Conservation (phyloP, 2,797 vertebrate genomes). For the Enteromius fasciolatus region DNA sequence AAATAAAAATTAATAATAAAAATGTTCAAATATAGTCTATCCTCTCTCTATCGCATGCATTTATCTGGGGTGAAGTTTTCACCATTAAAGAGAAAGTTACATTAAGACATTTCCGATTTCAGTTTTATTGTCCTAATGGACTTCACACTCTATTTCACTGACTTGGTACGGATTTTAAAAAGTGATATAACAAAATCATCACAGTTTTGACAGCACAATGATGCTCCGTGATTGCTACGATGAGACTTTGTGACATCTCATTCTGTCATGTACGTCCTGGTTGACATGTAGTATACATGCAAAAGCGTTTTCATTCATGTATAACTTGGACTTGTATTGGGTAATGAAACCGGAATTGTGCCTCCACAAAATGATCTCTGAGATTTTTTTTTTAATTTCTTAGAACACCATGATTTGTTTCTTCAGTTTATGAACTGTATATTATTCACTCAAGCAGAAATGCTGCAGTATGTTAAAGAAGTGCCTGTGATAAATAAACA, state of each 20-base stretch:
- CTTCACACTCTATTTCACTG: background rate
- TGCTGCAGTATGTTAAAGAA: no score
- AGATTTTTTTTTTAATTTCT: background rate
- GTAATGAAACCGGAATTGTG: background rate
- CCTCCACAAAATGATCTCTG: background rate
- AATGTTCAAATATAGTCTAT: background rate
- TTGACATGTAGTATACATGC: conserved; percentile 5
- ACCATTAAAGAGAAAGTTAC: background rate
- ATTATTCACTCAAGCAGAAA: background rate
- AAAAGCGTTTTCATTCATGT: background rate
- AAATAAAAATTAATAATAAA: conserved; percentile 6
- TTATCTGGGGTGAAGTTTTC: background rate
- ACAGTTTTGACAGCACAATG: background rate
- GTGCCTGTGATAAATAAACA: background rate
- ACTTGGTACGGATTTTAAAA: background rate
- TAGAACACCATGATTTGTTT: background rate
- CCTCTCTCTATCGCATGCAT: background rate
- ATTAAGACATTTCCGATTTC: background rate
- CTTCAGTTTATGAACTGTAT: background rate
- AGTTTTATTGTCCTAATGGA: background rate
- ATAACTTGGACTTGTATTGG: conserved; percentile 10
- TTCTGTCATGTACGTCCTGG: background rate
- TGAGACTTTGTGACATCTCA: background rate
- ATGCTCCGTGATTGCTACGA: background rate
- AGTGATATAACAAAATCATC: background rate